Evolutionary conservation across 2,888 invertebrate genomes (phyloP), one percentile per base, ranked within the genome.

Genomic region (Danaus chrysippus): DNA sequence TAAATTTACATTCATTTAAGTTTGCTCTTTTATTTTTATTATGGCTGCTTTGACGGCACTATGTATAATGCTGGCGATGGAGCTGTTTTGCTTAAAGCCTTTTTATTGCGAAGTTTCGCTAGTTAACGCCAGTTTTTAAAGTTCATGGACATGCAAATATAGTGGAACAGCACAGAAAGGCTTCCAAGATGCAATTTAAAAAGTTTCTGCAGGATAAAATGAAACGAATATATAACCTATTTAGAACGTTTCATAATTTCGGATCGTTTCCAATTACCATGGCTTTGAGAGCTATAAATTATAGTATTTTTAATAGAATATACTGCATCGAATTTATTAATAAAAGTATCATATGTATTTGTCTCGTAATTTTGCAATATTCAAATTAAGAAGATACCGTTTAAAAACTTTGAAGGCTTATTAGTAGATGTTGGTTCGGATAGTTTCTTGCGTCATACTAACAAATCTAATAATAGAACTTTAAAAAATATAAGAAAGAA

Each of bases 111-210:
- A 59, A 63, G 58, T 68, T 60, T n/a, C 43, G 10, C 54, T 61
- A 63, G 56, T 64, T 68, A 68, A 70, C 67, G 67, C 63, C 63
- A 62, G 66, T 62, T 64, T 70, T 68, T 66, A 68, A 69, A 70
- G 61, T 69, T 64, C 64, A 65, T 61, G 59, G 66, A 71, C 63
- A 66, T 63, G 63, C 56, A 64, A 68, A 68, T 62, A 63, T 62
- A 62, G 62, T 61, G 62, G 61, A 64, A 65, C 64, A 59, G 62
- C 67, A 64, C 61, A 58, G 55, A 53, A 65, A 58, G 60, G 43
- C 58, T 69, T 55, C 59, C 54, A 61, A 53, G 58, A 58, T 59
- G 58, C 56, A 59, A 54, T 67, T 67, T 59, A 62, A 65, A 62
- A 65, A 65, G 54, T 57, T 65, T 55, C 56, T 60, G 17, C 57